A percentile compares a stretch with the other conserved stretches of the same genome.
Evolutionary conservation across 23 tunicate genomes (phyloP).

Genomic region (Trididemnum nubilum): DNA sequence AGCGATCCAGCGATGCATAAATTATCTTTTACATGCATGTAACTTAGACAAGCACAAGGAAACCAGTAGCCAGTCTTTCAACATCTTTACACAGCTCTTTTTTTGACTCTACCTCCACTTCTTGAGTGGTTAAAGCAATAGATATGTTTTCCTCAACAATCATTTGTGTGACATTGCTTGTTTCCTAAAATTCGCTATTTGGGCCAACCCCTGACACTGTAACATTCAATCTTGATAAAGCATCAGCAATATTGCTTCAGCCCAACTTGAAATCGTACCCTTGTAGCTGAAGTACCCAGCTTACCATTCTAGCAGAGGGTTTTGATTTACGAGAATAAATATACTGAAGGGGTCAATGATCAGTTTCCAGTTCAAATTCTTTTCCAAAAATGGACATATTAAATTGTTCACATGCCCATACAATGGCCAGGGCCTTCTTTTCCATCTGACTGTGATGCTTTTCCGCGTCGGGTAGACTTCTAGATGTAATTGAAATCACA

Average conservation of each 20-base stretch:
- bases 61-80: conserved; percentile 27
- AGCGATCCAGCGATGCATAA: conserved; percentile 23
- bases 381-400: conserved; percentile 14
- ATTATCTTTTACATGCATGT: conserved; percentile 31
- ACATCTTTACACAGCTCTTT: neutral
- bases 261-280: conserved; percentile 29
- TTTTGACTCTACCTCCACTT: conserved; percentile 2
- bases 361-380: conserved; percentile 37
- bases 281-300: conserved; percentile 36
- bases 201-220: neutral
- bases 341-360: conserved; percentile 12
- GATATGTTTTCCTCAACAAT: neutral
- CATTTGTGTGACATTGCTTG: neutral
- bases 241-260: conserved; percentile 37
- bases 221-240: conserved; percentile 18
- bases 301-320: conserved; percentile 30
- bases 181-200: neutral
- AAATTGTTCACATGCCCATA: conserved; percentile 38
- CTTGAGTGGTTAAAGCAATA: conserved; percentile 5
- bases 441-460: neutral
- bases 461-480: conserved; percentile 18
- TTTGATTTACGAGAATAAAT: conserved; percentile 28
- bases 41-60: neutral
- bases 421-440: conserved; percentile 14
- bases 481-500: conserved; percentile 7